phyloP scores from a whole-genome alignment of 2,113 vertebrate genomes.

The Arvicanthis niloticus region DNA sequence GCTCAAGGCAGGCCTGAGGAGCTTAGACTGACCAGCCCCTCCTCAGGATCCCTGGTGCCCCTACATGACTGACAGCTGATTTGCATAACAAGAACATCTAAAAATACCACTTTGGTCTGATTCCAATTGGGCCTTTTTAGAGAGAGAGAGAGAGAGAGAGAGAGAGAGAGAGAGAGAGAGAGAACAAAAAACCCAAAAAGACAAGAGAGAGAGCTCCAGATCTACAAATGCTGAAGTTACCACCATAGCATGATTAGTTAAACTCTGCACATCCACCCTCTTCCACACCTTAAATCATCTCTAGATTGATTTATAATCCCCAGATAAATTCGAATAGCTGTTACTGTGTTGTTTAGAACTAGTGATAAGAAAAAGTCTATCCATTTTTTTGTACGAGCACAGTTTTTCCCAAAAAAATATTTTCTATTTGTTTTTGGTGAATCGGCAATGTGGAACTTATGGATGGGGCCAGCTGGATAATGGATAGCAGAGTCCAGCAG shows the following conservation, averaged over 20 bases:
- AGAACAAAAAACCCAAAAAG: too few relatives aligned
- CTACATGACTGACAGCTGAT: constrained; percentile 66
- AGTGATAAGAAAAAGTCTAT: background rate
- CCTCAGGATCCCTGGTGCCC: constrained; percentile 67
- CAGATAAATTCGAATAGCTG: background rate
- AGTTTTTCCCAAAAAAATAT: background rate
- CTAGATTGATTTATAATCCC: background rate
- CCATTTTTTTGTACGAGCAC: background rate
- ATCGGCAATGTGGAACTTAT: background rate
- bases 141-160: background rate
- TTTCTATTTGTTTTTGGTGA: background rate
- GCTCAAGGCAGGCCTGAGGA: background rate
- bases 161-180: background rate
- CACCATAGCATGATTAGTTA: background rate
- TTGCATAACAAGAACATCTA: constrained; percentile 72
- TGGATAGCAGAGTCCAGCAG: background rate
- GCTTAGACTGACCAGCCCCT: background rate
- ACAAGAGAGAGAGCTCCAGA: background rate
- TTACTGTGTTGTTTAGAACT: background rate
- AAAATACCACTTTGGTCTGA: constrained; percentile 68
- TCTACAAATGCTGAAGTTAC: background rate
- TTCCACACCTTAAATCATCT: background rate
- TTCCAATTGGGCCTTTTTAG: constrained; percentile 65
- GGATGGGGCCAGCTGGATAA: constrained; percentile 25
- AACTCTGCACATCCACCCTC: background rate